Evolutionary conservation across 2,797 vertebrate genomes (phyloP), one percentile per base, ranked within the genome.

Genomic region (Chelon auratus): DNA sequence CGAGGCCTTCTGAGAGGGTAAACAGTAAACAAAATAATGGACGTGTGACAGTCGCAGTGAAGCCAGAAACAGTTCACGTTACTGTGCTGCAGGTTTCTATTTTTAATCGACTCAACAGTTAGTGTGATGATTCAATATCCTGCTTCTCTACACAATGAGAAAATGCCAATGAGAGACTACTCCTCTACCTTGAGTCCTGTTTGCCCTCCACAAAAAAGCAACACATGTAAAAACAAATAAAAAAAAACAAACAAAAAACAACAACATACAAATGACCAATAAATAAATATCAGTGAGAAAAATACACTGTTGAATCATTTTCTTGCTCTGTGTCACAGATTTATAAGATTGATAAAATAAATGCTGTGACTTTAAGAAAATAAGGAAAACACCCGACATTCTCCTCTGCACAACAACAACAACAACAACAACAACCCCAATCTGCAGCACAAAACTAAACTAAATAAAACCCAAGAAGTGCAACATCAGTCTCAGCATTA

Each of bases 251-350:
- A 64, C 40, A 52, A 55, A 72, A 33, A 39, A 73, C 67, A 75
- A 18, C 55, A 73, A 77, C 39, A 76, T 81, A 90, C 62, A 84
- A 85, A 86, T 76, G 62, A 90, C 81, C 85, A 93, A 93, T 93
- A 93, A 93, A 93, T 93, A 93, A 93, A 93, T 93, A 92, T 79
- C 90, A 91, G 92, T 91, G 91, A 92, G 80, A 88, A 87, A 91
- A 92, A 93, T 90, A 92, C 87, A 93, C 89, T 83, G 87, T 86
- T 81, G 79, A 92, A 90, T 92, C 39, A 81, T 82, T 81, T 83
- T 87, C 83, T 87, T 76, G 82, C 78, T 85, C 68, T 72, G 83
- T 75, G 88, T 89, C 88, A 90, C 89, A 91, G 81, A 88, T 85
- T 77, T 87, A 84, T 80, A 78, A 71, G 85, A 93, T 91, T 90